Conservation (phyloP, 1,140 invertebrate genomes). For the Dryas iulia region DNA sequence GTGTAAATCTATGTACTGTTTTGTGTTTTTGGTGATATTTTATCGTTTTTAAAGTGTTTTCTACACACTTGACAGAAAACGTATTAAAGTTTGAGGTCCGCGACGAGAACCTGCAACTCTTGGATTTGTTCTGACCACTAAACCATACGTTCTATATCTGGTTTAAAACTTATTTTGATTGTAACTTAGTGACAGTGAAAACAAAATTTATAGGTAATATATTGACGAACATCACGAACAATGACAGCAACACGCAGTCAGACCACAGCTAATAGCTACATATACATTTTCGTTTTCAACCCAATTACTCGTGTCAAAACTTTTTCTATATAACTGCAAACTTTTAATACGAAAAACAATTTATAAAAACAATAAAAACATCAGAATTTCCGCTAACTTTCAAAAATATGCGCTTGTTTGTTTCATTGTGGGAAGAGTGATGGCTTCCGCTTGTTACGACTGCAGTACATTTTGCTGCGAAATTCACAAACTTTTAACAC, state of each 20-base stretch:
- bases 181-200: no score
- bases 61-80: no score
- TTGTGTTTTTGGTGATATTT: no score
- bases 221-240: no score
- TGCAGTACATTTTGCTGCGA: slow-evolving; percentile 24
- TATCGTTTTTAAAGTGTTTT: no score
- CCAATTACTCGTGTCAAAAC: slow-evolving; percentile 1
- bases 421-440: slow-evolving; percentile 28
- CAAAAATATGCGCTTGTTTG: slow-evolving; percentile 29
- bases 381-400: slow-evolving; percentile 24
- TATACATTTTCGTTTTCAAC: background rate
- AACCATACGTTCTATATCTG: no score
- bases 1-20: no score
- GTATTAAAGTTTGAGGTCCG: no score
- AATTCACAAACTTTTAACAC: background rate
- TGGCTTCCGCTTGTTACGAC: slow-evolving; percentile 26
- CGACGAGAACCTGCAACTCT: no score
- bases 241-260: background rate
- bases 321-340: background rate
- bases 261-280: background rate
- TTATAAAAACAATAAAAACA: slow-evolving; percentile 23
- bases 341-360: slow-evolving; percentile 14
- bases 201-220: no score
- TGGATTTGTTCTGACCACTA: no score
- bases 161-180: no score